Conservation (phyloP, 2,113 vertebrate genomes). For the Peucedramus taeniatus region DNA sequence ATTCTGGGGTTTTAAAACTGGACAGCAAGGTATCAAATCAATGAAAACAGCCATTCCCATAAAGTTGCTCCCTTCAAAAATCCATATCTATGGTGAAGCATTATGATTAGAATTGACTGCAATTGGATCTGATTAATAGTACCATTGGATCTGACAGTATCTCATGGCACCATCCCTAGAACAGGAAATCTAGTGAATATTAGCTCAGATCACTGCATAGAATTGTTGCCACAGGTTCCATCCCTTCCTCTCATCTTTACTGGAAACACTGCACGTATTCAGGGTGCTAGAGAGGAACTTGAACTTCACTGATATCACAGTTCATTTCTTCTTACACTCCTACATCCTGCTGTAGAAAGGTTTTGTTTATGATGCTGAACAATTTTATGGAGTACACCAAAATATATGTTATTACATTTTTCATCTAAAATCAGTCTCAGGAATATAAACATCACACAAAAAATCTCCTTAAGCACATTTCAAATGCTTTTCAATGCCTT, state of each 20-base stretch:
- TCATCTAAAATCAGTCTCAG: neutral
- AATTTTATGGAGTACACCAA: neutral
- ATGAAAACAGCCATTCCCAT: neutral
- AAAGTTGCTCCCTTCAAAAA: neutral
- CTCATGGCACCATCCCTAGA: neutral
- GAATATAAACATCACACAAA: neutral
- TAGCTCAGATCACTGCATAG: neutral
- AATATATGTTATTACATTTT: neutral
- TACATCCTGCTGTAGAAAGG: neutral
- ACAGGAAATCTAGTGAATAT: neutral
- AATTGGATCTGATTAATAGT: neutral
- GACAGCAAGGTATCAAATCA: neutral
- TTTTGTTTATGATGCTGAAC: neutral
- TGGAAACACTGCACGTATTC: neutral
- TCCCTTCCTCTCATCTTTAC: neutral
- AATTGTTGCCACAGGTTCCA: neutral
- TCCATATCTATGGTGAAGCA: neutral
- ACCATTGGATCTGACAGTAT: neutral
- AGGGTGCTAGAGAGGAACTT: neutral
- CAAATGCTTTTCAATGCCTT: neutral
- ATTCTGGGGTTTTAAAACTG: neutral
- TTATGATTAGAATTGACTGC: neutral
- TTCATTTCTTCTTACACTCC: neutral
- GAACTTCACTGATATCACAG: neutral
- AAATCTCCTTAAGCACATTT: neutral